Percentiles rank a stretch among this genome's conserved stretches.
These are phyloP conservation scores for Nicator chloris DNA, from an alignment of 2,113 vertebrate species.

Conservation along the genomic window DNA sequence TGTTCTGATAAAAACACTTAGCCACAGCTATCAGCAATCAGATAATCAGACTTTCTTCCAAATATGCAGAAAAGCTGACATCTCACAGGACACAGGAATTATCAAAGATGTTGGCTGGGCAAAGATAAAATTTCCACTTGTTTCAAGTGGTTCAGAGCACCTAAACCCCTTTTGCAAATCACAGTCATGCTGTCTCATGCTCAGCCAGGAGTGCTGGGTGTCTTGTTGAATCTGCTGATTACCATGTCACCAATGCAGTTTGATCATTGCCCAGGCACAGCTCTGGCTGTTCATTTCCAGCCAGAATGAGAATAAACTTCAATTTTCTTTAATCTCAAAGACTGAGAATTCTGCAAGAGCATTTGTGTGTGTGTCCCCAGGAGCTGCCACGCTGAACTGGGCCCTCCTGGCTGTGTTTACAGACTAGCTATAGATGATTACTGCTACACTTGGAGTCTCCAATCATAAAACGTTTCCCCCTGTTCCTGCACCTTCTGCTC, in stretches of 20 bases:
- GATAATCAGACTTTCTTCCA: not conserved
- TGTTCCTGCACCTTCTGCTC: not conserved
- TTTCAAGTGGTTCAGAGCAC: not conserved
- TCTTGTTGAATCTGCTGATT: not conserved
- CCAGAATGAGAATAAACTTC: not conserved
- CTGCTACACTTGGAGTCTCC: not conserved
- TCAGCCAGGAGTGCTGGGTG: not conserved
- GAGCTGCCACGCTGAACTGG: not conserved
- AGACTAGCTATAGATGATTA: not conserved
- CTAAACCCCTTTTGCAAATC: not conserved
- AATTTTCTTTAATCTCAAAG: not conserved
- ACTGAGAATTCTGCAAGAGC: not conserved
- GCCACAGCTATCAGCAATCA: not conserved
- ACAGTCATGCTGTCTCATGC: not conserved
- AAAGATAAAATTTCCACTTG: conserved; percentile 23
- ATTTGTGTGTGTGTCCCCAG: not conserved
- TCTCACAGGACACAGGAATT: not conserved
- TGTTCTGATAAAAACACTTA: not conserved
- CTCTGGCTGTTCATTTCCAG: not conserved
- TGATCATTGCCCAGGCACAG: not conserved
- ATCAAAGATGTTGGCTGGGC: not conserved
- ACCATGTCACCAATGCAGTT: not conserved
- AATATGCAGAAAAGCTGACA: not conserved
- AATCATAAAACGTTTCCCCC: not conserved
- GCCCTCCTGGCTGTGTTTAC: not conserved